A percentile compares a stretch with the other conserved stretches of the same genome.
Evolutionary conservation across 2,113 vertebrate species (phyloP).

Genomic region (Anseranas semipalmata): DNA sequence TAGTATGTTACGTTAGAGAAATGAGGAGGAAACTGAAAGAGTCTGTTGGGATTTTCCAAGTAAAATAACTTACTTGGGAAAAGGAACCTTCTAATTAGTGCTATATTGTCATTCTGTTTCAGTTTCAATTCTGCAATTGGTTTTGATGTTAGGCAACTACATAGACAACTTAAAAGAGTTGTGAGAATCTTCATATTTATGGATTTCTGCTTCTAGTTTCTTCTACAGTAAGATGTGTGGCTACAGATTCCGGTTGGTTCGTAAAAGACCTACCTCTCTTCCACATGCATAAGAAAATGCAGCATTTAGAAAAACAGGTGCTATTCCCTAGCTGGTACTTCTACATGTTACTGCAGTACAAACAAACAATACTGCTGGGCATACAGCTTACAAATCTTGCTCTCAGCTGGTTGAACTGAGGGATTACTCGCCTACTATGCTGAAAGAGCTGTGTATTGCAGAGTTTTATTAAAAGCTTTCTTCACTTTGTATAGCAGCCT

Average conservation of each 20-base stretch:
- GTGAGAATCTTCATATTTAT: neutral
- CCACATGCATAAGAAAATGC: neutral
- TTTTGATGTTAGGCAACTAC: neutral
- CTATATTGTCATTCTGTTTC: neutral
- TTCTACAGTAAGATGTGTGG: neutral
- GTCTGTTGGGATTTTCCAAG: neutral
- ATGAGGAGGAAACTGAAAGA: neutral
- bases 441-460: constrained; percentile 13
- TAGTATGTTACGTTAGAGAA: neutral
- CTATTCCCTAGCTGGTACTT: neutral
- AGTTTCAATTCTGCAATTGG: neutral
- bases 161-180: rapidly evolving
- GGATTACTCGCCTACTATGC: neutral
- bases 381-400: neutral
- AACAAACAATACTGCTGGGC: neutral
- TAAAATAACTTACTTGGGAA: neutral
- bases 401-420: neutral
- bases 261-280: neutral
- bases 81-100: neutral
- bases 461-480: neutral
- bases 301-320: neutral
- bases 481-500: constrained; percentile 11
- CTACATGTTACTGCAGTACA: neutral
- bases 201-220: neutral
- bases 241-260: neutral